These are phyloP conservation scores for Phocoena sinus DNA, from an alignment of 2,113 vertebrate genomes.

Conservation along the genomic window DNA sequence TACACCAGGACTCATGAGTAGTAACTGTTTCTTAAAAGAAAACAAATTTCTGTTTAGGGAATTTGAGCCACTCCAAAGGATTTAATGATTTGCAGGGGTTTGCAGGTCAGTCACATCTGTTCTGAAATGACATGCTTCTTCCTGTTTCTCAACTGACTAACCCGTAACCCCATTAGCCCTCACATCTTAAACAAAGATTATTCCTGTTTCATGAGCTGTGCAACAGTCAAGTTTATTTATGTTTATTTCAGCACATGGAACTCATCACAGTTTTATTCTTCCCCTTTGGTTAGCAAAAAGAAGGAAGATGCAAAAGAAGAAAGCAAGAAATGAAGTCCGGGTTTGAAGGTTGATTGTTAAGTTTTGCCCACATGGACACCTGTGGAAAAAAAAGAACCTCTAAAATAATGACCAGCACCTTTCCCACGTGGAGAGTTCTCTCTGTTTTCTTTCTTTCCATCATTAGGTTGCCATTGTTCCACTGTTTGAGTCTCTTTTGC, in stretches of 20 bases:
- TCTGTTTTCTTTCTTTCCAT: neutral
- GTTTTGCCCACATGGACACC: neutral
- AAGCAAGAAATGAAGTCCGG: neutral
- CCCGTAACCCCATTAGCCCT: constrained; percentile 71
- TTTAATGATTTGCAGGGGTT: constrained; percentile 71
- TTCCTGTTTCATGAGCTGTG: constrained; percentile 55
- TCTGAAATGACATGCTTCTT: constrained; percentile 68
- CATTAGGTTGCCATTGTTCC: neutral
- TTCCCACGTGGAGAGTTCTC: neutral
- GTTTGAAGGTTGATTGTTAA: neutral
- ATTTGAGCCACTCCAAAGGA: constrained; percentile 58
- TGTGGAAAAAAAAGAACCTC: neutral
- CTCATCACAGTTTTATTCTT: constrained; percentile 62
- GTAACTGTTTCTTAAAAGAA: constrained; percentile 67
- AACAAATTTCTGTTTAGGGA: constrained; percentile 67
- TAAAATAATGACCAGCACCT: neutral
- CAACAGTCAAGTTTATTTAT: constrained; percentile 35
- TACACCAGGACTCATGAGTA: neutral
- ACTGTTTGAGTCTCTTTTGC: neutral
- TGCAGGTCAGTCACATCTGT: constrained; percentile 68
- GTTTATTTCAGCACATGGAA: constrained; percentile 72
- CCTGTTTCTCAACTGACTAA: constrained; percentile 71
- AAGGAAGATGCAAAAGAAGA: neutral
- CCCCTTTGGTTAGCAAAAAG: constrained; percentile 37
- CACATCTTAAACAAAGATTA: constrained; percentile 70